Conservation (phyloP, 2,888 invertebrate species). For the Sesamia inferens region DNA sequence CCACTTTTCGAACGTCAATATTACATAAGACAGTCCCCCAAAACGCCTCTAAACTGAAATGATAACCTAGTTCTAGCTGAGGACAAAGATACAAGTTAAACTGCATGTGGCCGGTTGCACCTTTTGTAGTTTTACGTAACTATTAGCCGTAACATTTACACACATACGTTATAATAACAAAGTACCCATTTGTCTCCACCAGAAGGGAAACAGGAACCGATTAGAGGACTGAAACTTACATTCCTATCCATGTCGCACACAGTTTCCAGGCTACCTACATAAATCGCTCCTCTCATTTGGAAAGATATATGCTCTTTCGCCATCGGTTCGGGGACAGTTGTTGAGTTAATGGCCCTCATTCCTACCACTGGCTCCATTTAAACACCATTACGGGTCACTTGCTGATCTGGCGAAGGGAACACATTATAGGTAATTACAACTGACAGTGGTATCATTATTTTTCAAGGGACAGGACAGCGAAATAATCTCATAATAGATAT, state of each 20-base stretch:
- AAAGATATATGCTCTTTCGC: slow-evolving; percentile 38
- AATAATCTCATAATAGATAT: no score
- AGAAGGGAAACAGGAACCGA: neutral
- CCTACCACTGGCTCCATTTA: slow-evolving; percentile 29
- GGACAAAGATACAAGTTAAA: no score
- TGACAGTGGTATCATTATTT: neutral
- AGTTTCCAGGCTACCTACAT: slow-evolving; percentile 17
- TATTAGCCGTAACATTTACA: no score
- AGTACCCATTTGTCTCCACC: neutral
- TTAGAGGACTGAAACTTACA: slow-evolving; percentile 1
- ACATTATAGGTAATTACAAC: slow-evolving; percentile 38
- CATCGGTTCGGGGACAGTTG: slow-evolving; percentile 35
- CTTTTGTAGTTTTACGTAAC: no score
- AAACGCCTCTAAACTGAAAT: no score
- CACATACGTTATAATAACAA: neutral
- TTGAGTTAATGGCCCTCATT: slow-evolving; percentile 33
- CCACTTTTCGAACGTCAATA: no score
- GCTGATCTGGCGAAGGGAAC: slow-evolving; percentile 27
- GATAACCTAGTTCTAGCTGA: no score
- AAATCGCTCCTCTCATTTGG: slow-evolving; percentile 40
- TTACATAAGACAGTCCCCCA: no score
- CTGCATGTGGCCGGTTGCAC: no score
- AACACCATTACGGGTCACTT: slow-evolving; percentile 8
- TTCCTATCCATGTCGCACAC: slow-evolving; percentile 1
- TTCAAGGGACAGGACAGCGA: neutral